These are phyloP conservation scores for Clitarchus hookeri DNA, from an alignment of 2,888 invertebrate species.

Conservation along the genomic window DNA sequence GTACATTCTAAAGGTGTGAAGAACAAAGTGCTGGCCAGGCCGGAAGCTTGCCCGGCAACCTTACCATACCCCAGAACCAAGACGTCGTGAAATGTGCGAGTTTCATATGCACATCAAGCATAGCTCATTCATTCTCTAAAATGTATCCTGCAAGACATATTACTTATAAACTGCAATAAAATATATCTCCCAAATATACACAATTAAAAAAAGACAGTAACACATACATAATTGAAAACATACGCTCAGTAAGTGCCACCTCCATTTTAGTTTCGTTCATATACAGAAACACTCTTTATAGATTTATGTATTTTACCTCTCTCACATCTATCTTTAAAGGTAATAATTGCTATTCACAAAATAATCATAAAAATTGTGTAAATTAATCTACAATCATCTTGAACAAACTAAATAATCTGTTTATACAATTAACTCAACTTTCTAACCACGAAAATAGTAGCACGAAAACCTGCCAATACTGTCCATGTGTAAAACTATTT, in stretches of 20 bases:
- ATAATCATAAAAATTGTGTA: background rate
- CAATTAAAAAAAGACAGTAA: slow-evolving; percentile 33
- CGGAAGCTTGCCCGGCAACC: background rate
- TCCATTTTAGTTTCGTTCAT: slow-evolving; percentile 30
- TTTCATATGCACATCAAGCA: slow-evolving; percentile 38
- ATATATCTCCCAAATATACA: slow-evolving; percentile 41
- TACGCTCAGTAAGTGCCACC: slow-evolving; percentile 36
- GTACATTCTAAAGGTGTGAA: slow-evolving; percentile 38
- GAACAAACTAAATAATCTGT: slow-evolving; percentile 8
- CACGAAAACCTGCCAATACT: background rate
- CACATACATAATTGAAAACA: slow-evolving; percentile 21
- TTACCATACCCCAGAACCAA: slow-evolving; percentile 26
- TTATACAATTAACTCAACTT: background rate
- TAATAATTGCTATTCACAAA: slow-evolving; percentile 9
- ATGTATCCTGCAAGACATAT: slow-evolving; percentile 34
- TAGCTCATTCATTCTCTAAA: slow-evolving; percentile 35
- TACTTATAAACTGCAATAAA: slow-evolving; percentile 40
- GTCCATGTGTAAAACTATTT: background rate
- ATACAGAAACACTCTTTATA: slow-evolving; percentile 29
- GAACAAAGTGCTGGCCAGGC: slow-evolving; percentile 31
- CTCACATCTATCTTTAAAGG: background rate
- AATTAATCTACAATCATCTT: background rate
- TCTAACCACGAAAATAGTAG: background rate
- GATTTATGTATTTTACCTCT: slow-evolving; percentile 16
- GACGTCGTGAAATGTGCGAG: slow-evolving; percentile 40